Evolutionary conservation across 2,888 invertebrate species (phyloP), one percentile per base, ranked within the genome.

Genomic region (Athetis lepigone): DNA sequence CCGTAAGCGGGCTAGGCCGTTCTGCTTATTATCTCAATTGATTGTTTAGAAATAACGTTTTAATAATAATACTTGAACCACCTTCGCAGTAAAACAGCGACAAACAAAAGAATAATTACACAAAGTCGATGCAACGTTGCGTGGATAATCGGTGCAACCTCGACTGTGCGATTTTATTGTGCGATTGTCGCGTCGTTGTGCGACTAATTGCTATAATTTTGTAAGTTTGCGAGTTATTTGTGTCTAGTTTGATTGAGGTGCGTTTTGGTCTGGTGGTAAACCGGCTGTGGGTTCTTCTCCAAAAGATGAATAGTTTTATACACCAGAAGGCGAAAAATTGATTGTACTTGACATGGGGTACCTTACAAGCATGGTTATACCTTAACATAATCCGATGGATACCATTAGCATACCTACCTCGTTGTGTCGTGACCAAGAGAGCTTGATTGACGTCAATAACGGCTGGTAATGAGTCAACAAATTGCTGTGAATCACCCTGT

Each of bases 91-190:
- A 40, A 70, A 61, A 71, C 43, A 56, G 58, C 39, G 36, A 45
- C 61, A 63, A 49, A 79, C 80, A 79, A 77, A 70, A 65, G 65
- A 67, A 67, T 70, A 69, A 79, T 79, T 71, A 70, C 42, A 27
- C 68, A 66, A 61, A 66, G 69, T 50, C 62, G 50, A 25, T 42
- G 62, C 73, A 81, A 62, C 75, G 70, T 83, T 74, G 83, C 87
- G 87, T 81, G 69, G 75, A 86, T 87, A 87, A 87, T 79, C 29
- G 69, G 54, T 39, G 47, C 70, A 75, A 52, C 79, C 83, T 83
- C 80, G 77, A 19, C 27, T 45, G 27, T 56, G 70, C 70, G 80
- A 81, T 70, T 69, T 76, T 71, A 67, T 67, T 76, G 77, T 72
- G 60, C 72, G 72, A 75, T 72, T 64, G 61, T 60, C 73, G 59